Conservation (phyloP, 2,113 vertebrate species). For the Lycocorax pyrrhopterus region DNA sequence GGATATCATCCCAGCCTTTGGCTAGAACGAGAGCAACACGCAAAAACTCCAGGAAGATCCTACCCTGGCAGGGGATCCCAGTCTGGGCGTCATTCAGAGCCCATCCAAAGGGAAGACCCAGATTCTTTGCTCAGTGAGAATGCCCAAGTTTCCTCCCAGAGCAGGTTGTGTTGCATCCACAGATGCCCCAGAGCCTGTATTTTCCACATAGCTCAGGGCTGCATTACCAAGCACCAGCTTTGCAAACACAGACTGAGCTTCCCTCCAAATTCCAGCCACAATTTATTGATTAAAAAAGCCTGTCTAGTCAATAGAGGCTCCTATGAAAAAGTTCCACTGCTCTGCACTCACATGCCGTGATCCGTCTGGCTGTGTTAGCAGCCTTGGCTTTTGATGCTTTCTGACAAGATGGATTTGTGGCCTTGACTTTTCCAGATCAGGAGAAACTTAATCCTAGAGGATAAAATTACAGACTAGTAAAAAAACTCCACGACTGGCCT, state of each 20-base stretch:
- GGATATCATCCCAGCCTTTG: background rate
- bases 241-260: background rate
- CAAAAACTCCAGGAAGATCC: background rate
- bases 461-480: constrained; percentile 37
- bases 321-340: constrained; percentile 17
- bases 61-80: background rate
- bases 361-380: background rate
- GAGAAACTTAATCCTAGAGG: constrained; percentile 37
- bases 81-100: background rate
- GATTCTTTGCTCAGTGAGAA: background rate
- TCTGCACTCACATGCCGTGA: background rate
- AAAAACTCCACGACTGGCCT: background rate
- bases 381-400: constrained; percentile 27
- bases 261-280: constrained; percentile 27
- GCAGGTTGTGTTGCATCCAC: background rate
- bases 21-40: background rate
- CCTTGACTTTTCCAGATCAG: constrained; percentile 50
- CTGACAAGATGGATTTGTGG: constrained; percentile 51
- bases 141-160: background rate
- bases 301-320: constrained; percentile 28
- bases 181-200: background rate
- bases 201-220: background rate
- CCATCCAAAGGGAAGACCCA: background rate
- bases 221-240: background rate
- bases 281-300: constrained; percentile 24